Percentiles rank a stretch among this genome's conserved stretches.
Evolutionary conservation across 2,113 vertebrate species (phyloP).

Genomic region (Pantherophis guttatus): DNA sequence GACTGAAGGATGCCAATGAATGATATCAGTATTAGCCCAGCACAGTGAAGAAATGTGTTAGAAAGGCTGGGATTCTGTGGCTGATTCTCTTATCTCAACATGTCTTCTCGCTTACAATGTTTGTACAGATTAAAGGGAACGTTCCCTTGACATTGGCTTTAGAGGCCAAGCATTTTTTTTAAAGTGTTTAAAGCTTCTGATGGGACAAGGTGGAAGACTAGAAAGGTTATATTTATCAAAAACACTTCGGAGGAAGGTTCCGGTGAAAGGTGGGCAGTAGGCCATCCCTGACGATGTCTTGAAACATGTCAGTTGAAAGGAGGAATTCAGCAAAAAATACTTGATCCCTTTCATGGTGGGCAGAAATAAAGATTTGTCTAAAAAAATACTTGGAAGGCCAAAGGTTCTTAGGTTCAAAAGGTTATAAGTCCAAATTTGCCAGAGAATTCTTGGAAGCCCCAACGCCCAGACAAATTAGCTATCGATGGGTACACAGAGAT

Average conservation of each 20-base stretch:
- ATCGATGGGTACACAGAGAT: too few relatives aligned
- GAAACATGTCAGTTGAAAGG: not conserved
- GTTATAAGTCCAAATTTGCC: not conserved
- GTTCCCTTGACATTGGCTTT: not conserved
- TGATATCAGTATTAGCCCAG: too few relatives aligned
- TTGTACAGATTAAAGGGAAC: not conserved
- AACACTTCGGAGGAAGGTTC: not conserved
- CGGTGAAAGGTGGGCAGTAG: not conserved
- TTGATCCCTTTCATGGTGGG: not conserved
- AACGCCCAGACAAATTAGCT: not conserved
- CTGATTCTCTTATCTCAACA: not conserved
- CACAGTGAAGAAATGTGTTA: not conserved
- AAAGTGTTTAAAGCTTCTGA: not conserved
- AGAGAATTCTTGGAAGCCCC: not conserved
- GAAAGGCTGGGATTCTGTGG: not conserved
- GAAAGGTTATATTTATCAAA: slow-evolving; percentile 3
- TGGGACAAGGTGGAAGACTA: not conserved
- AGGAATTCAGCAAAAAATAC: not conserved
- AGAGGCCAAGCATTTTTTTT: not conserved
- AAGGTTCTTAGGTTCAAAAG: not conserved
- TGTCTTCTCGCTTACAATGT: not conserved
- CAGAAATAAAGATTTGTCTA: not conserved
- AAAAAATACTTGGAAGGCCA: not conserved
- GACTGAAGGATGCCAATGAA: too few relatives aligned
- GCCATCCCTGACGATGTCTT: not conserved